Evolutionary conservation across 2,888 invertebrate species (phyloP).

Genomic region (Apamea monoglypha): DNA sequence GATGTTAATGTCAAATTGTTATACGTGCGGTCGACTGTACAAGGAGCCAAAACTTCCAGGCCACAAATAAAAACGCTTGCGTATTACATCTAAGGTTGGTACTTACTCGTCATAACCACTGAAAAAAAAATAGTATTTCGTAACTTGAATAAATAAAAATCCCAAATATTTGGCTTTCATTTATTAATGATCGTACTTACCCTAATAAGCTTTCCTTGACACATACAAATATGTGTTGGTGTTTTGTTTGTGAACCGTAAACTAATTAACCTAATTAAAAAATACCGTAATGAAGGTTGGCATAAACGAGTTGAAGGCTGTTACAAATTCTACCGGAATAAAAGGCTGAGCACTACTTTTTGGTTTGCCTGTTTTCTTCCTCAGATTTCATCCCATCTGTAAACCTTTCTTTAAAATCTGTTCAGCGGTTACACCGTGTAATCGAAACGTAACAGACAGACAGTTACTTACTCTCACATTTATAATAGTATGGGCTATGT

Average conservation of each 20-base stretch:
- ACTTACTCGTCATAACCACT: not conserved
- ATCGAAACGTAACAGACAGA: not conserved
- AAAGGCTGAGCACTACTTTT: not conserved
- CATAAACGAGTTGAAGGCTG: not conserved
- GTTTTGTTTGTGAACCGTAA: conserved; percentile 35
- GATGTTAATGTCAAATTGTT: not conserved
- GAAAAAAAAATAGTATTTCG: not conserved
- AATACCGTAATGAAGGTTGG: not conserved
- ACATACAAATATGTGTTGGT: conserved; percentile 16
- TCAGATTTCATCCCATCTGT: not conserved
- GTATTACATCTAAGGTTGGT: no score
- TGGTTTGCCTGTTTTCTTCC: not conserved
- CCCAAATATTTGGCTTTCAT: conserved; percentile 48
- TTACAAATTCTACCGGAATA: not conserved
- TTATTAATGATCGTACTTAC: conserved; percentile 48
- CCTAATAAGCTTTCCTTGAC: conserved; percentile 52
- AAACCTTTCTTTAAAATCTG: not conserved
- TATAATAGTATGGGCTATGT: not conserved
- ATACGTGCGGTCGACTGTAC: not conserved
- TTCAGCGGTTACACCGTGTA: not conserved
- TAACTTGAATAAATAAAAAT: conserved; percentile 19
- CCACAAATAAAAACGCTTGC: no score
- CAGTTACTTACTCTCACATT: not conserved
- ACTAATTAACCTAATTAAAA: conserved; percentile 42
- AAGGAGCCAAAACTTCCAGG: not conserved